phyloP scores from a whole-genome alignment of 2,113 vertebrate genomes.

The Gavialis gangeticus region DNA sequence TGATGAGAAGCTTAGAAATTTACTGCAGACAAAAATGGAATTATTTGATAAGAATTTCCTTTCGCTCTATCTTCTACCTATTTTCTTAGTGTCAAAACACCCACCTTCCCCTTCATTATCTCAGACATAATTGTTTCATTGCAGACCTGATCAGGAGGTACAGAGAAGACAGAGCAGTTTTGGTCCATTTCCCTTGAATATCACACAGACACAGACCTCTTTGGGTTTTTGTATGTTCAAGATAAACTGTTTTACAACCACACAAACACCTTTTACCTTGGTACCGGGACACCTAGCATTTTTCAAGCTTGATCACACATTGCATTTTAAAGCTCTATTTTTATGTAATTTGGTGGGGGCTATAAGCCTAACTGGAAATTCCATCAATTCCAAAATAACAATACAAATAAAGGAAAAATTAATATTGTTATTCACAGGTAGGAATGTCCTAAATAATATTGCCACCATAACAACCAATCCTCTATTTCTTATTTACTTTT shows the following conservation, averaged over 20 bases:
- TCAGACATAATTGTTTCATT: neutral
- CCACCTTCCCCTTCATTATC: neutral
- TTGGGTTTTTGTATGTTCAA: accelerated
- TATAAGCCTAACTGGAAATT: neutral
- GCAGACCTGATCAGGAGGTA: neutral
- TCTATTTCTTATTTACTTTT: neutral
- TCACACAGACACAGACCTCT: neutral
- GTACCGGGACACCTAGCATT: accelerated
- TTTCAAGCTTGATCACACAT: accelerated
- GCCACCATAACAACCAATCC: neutral
- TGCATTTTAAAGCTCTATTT: neutral
- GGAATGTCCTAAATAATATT: neutral
- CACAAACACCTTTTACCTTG: neutral
- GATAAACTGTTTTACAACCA: neutral
- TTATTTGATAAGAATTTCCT: neutral
- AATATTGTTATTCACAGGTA: neutral
- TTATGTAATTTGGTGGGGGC: neutral
- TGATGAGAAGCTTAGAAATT: neutral
- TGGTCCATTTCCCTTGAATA: neutral
- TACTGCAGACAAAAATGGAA: neutral
- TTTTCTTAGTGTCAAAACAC: neutral
- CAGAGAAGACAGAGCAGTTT: neutral
- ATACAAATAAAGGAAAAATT: neutral
- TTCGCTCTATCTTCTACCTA: neutral
- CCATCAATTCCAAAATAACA: neutral